Evolutionary conservation across 1,140 invertebrate genomes (phyloP), one percentile per base, ranked within the genome.

Genomic region (Lepidurus packardi): DNA sequence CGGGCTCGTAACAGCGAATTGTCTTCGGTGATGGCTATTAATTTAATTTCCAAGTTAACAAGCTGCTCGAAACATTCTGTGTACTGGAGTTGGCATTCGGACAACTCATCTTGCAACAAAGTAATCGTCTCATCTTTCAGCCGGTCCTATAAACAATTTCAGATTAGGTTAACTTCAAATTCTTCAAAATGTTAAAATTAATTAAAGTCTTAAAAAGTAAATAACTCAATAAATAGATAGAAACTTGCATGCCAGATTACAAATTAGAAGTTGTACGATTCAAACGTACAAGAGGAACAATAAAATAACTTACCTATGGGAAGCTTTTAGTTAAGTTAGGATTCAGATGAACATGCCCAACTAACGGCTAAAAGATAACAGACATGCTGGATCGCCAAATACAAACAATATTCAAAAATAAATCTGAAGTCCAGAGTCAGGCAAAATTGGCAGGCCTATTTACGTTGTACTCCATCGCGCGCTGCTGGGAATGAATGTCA

Each of bases 321-420:
- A 21, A 65, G 8, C 53, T 65, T 65, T 21, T 65, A 65, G 53
- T 7, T 65, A 65, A 21, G 53, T 65, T 65, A 65, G 53, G 53
- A 16, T 65, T n/a, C 53, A 65, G 53, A 65, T 65, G 53, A 16
- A 65, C 53, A 65, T 65, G 53, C 53, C 53, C 53, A 65, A 65
- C 13, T 65, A 65, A 21, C 21, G 53, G 53, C 53, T 65, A n/a
- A n/a, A 65, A 13, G 8, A 65, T n/a, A 65, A n/a, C 16, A 65
- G 53, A 65, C 53, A 65, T 65, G 53, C 53, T 65, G 53, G 2
- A 65, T 65, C 16, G 53, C 53, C 16, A 65, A 65, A 65, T 21
- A 65, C 53, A 65, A 65, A 65, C 0, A 65, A 65, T 13, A n/a
- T 9, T n/a, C 6, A n/a, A 65, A 65, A 16, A 34, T 34, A 34